Evolutionary conservation across 2,113 vertebrate genomes (phyloP).

Genomic region (Megatriorchis doriae): DNA sequence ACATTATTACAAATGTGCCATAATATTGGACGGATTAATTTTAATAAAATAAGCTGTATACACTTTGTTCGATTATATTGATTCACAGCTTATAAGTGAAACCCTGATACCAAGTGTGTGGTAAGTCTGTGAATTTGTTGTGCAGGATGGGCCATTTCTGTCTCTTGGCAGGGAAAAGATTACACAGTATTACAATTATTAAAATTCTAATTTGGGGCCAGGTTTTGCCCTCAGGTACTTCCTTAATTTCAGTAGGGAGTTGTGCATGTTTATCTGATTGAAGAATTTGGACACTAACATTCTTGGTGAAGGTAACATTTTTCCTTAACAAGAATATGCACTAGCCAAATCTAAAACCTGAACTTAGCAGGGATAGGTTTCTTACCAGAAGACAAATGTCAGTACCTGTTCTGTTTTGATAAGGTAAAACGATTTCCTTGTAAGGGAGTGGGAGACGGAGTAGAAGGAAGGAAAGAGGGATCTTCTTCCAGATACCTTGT

Average conservation of each 20-base stretch:
- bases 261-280: slow-evolving; percentile 22
- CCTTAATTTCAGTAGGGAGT: slow-evolving; percentile 34
- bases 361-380: background rate
- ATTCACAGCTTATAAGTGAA: background rate
- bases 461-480: slow-evolving; percentile 48
- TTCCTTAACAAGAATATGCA: background rate
- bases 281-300: slow-evolving; percentile 24
- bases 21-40: background rate
- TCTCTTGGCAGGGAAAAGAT: slow-evolving; percentile 14
- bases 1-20: background rate
- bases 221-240: slow-evolving; percentile 42
- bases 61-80: background rate
- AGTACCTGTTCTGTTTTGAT: slow-evolving; percentile 23
- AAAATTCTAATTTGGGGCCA: slow-evolving; percentile 37
- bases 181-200: slow-evolving; percentile 15
- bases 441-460: slow-evolving; percentile 26
- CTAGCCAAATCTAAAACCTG: background rate
- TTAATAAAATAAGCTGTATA: background rate
- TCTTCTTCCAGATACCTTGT: slow-evolving; percentile 69
- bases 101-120: background rate
- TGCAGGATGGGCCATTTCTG: background rate
- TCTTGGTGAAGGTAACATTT: background rate
- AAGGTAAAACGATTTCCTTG: slow-evolving; percentile 45
- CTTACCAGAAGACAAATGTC: slow-evolving; percentile 18
- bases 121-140: background rate